Evolutionary conservation across 2,113 vertebrate species (phyloP).

Genomic region (Platycercus adscitus): DNA sequence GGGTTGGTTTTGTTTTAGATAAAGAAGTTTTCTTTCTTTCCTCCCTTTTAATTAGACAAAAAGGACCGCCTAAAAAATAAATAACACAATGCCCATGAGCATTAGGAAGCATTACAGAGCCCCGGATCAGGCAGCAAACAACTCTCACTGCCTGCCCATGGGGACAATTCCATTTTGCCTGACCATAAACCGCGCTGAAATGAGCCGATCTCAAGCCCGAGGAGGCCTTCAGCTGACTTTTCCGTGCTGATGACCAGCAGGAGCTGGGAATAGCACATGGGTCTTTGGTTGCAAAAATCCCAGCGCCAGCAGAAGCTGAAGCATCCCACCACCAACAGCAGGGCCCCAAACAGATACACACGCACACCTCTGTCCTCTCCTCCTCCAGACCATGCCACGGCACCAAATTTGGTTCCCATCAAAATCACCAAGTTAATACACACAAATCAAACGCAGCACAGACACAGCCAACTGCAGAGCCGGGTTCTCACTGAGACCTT

Average conservation of each 20-base stretch:
- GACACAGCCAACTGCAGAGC: neutral
- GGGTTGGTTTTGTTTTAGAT: slow-evolving; percentile 57
- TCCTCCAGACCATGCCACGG: rapidly evolving
- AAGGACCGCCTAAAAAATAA: slow-evolving; percentile 22
- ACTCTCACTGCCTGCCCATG: neutral
- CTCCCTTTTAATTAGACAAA: slow-evolving; percentile 31
- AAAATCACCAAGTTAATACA: neutral
- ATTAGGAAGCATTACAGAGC: neutral
- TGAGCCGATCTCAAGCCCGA: neutral
- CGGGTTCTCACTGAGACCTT: rapidly evolving
- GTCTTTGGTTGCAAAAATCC: neutral
- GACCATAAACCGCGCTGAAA: neutral
- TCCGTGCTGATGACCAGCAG: neutral
- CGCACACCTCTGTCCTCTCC: rapidly evolving
- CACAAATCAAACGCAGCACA: rapidly evolving
- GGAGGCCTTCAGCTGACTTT: neutral
- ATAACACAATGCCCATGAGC: neutral
- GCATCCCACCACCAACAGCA: neutral
- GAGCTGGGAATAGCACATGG: rapidly evolving
- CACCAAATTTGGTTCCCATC: neutral
- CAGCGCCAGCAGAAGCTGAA: neutral
- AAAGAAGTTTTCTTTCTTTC: neutral
- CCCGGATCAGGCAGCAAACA: neutral
- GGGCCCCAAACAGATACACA: rapidly evolving
- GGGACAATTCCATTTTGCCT: neutral